Conservation (phyloP, 2,888 invertebrate genomes). For the Galerucella nymphaeae region DNA sequence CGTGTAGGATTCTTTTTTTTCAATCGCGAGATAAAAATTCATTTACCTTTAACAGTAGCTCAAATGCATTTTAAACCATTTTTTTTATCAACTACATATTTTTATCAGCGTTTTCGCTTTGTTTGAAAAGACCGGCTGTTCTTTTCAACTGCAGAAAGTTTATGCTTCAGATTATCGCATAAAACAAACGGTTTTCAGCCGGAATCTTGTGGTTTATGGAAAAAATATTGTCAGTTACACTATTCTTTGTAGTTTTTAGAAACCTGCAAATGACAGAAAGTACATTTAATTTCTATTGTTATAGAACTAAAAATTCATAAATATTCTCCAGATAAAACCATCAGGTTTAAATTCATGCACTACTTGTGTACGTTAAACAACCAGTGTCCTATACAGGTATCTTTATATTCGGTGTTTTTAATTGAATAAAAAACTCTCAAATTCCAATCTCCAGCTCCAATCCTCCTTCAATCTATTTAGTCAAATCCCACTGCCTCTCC, state of each 20-base stretch:
- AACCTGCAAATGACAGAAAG: neutral
- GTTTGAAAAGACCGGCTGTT: neutral
- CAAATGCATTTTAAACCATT: neutral
- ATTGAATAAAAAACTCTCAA: neutral
- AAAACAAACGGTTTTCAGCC: neutral
- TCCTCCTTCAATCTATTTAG: neutral
- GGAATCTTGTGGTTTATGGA: neutral
- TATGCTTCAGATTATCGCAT: neutral
- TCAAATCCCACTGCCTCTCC: neutral
- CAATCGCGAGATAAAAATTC: neutral
- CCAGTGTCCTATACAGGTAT: neutral
- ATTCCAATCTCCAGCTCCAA: neutral
- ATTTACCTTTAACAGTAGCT: neutral
- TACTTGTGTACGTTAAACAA: neutral
- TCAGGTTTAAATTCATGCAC: too few relatives aligned
- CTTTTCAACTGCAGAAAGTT: neutral
- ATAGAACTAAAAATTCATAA: too few relatives aligned
- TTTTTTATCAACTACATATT: neutral
- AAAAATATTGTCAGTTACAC: neutral
- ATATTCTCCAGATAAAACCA: too few relatives aligned
- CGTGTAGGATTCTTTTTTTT: neutral
- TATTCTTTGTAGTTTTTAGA: neutral
- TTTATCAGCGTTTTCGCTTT: constrained; percentile 6
- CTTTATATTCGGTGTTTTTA: neutral
- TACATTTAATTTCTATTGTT: too few relatives aligned